Evolutionary conservation across 2,797 vertebrate species (phyloP).

Genomic region (Tarsius wallacei): DNA sequence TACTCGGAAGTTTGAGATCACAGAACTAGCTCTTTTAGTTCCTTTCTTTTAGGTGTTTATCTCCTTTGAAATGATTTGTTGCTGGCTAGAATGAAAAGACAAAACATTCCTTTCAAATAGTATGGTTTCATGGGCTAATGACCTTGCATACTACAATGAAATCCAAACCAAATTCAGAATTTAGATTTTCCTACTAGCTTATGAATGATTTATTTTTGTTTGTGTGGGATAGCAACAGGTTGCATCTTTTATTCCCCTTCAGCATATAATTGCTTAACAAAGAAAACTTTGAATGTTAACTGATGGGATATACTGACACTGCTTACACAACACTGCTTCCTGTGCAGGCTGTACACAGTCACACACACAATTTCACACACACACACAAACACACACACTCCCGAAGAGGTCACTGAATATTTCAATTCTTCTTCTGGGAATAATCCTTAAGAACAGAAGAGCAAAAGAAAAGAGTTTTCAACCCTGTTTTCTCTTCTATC

Average conservation of each 20-base stretch:
- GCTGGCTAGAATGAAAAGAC: slow-evolving; percentile 19
- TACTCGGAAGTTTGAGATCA: background rate
- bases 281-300: slow-evolving; percentile 85
- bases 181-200: slow-evolving; percentile 83
- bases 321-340: background rate
- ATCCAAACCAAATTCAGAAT: slow-evolving; percentile 78
- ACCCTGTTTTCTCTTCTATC: background rate
- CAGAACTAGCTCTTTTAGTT: background rate
- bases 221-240: slow-evolving; percentile 77
- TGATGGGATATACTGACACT: slow-evolving; percentile 48
- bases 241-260: slow-evolving; percentile 86
- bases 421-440: slow-evolving; percentile 25
- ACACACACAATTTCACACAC: fast-evolving
- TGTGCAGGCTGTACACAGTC: background rate
- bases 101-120: slow-evolving; percentile 48
- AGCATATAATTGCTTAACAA: slow-evolving; percentile 88
- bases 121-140: slow-evolving; percentile 59
- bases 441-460: slow-evolving; percentile 52
- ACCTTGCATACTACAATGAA: slow-evolving; percentile 71
- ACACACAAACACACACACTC: fast-evolving
- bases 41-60: slow-evolving; percentile 12
- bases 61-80: slow-evolving; percentile 46
- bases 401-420: background rate
- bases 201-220: slow-evolving; percentile 83
- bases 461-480: slow-evolving; percentile 69